Evolutionary conservation across 2,113 vertebrate species (phyloP), one percentile per base, ranked within the genome.

Genomic region (Thunnus thynnus): DNA sequence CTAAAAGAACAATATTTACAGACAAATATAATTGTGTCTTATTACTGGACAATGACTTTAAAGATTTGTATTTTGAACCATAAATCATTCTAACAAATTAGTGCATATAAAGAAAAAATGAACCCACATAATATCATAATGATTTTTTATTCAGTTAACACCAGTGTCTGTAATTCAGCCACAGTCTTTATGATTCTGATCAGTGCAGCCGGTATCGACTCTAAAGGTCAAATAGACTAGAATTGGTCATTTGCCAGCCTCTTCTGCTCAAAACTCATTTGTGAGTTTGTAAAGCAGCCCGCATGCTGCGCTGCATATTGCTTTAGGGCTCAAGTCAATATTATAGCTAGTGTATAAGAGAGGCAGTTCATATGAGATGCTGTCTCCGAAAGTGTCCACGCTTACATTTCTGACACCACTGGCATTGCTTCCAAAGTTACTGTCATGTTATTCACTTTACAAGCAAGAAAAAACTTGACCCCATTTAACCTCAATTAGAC

Each of bases 181-280:
- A 14, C 13, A 25, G 70, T 86, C 54, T 72, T 86, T 84, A 67
- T 72, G 72, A 88, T 84, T 89, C 83, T 68, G 78, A 82, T 80
- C 76, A 83, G 76, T 30, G 52, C 8, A 30, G 55, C 54, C 64
- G 51, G 73, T 80, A 47, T 79, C 71, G 52, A 79, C 84, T 86
- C 51, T 70, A 84, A 90, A 89, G 85, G 85, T 92, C 87, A 91
- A 86, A 75, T 65, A n/a, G 61, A 71, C 78, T 30, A 17, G 52
- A 71, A 73, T 86, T 72, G 44, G 74, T 81, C 66, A 30, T 76
- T 86, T 72, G 63, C 13, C 68, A 78, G 54, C 71, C 73, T 87
- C 76, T 65, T 83, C 73, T 66, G 70, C 63, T 83, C 55, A 80
- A 84, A 86, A 77, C 64, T 86, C 14, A 90, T 88, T 73, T 80